Conservation (phyloP, 1,140 invertebrate species). For the Gonatopus flavifemur region DNA sequence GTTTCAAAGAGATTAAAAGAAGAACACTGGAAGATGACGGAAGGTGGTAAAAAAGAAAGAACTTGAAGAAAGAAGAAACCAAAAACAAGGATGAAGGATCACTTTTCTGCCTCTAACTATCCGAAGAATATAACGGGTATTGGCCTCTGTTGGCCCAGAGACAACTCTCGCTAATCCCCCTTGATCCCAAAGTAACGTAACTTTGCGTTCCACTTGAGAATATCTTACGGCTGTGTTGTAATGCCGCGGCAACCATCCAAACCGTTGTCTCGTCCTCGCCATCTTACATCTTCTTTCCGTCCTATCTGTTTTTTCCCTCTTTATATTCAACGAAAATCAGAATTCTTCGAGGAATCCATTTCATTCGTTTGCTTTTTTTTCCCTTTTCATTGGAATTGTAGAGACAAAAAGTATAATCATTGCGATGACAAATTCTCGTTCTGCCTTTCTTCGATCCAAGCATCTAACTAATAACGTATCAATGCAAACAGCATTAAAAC, state of each 20-base stretch:
- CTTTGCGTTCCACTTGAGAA: conserved; percentile 30
- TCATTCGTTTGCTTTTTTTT: no score
- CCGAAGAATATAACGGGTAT: conserved; percentile 25
- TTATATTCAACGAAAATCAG: neutral
- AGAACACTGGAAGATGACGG: no score
- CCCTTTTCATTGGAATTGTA: no score
- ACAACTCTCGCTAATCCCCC: conserved; percentile 41
- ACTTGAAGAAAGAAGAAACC: neutral
- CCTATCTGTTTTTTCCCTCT: neutral
- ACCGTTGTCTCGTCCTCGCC: conserved; percentile 12
- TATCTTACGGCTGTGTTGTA: conserved; percentile 33
- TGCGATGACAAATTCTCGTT: no score
- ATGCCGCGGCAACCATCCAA: conserved; percentile 27
- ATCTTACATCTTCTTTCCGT: conserved; percentile 1
- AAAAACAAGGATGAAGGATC: conserved; percentile 16
- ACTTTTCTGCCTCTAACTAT: no score
- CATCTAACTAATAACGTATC: no score
- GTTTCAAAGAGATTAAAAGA: no score
- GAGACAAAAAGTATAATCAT: no score
- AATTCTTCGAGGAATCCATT: no score
- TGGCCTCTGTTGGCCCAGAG: conserved; percentile 35
- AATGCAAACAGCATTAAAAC: no score
- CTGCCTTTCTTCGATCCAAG: no score
- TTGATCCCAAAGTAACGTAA: conserved; percentile 34
- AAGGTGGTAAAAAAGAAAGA: neutral